A percentile compares a stretch with the other conserved stretches of the same genome.
phyloP scores from a whole-genome alignment of 2,888 invertebrate genomes.

The Pterobdella sp. region DNA sequence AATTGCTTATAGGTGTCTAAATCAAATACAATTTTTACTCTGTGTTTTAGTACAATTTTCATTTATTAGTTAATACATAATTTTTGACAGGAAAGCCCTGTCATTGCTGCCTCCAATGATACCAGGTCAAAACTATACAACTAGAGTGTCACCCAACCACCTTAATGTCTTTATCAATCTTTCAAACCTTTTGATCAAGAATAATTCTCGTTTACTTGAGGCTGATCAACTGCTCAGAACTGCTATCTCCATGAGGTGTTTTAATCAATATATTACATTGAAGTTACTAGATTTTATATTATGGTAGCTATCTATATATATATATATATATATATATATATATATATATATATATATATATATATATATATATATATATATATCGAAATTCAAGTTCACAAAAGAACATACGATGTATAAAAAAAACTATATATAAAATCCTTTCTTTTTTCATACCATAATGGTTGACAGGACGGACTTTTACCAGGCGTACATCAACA shows the following conservation, averaged over 20 bases:
- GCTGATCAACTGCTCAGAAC: constrained; percentile 78
- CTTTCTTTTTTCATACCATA: neutral
- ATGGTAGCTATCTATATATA: too few species aligned
- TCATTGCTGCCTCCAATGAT: constrained; percentile 47
- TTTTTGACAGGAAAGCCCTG: constrained; percentile 54
- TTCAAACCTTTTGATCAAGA: constrained; percentile 85
- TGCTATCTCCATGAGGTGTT: constrained; percentile 84
- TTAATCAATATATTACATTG: too few species aligned
- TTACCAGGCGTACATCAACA: constrained; percentile 89
- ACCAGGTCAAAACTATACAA: constrained; percentile 68
- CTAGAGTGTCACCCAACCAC: constrained; percentile 88
- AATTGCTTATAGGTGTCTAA: constrained; percentile 73
- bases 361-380: too few species aligned
- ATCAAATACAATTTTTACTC: too few species aligned
- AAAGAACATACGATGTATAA: too few species aligned
- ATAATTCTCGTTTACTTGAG: constrained; percentile 80
- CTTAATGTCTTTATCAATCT: constrained; percentile 89
- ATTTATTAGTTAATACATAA: neutral
- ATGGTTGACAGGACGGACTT: constrained; percentile 63
- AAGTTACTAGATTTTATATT: too few species aligned
- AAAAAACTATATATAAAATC: too few species aligned
- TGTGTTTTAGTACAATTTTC: too few species aligned
- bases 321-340: too few species aligned
- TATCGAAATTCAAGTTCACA: too few species aligned
- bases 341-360: too few species aligned